These are phyloP conservation scores for Trachelipus rathkii DNA, from an alignment of 1,140 invertebrate genomes.

Conservation along the genomic window DNA sequence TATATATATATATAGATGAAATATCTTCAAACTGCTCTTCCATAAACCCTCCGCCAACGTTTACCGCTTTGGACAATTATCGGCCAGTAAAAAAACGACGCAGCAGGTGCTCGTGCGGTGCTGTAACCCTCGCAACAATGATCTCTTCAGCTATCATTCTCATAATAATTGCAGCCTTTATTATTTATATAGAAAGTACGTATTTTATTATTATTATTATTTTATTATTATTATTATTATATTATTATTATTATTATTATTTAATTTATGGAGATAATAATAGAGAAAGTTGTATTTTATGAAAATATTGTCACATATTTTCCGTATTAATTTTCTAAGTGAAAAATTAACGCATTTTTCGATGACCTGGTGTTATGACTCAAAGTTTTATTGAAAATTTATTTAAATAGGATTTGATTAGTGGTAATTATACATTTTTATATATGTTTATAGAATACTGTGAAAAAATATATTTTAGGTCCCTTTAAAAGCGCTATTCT, in stretches of 20 bases:
- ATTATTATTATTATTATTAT: background rate
- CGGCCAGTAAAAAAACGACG: conserved; percentile 32
- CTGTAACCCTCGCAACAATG: conserved; percentile 37
- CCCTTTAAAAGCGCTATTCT: too few species aligned
- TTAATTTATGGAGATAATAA: too few species aligned
- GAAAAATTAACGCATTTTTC: too few species aligned
- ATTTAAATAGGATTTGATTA: too few species aligned
- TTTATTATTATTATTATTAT: background rate
- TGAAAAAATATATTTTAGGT: too few species aligned
- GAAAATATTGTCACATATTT: too few species aligned
- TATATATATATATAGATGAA: background rate
- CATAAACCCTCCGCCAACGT: conserved; percentile 41
- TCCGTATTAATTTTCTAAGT: too few species aligned
- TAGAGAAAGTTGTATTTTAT: too few species aligned
- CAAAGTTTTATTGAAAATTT: too few species aligned
- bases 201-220: background rate
- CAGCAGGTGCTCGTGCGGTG: conserved; percentile 37
- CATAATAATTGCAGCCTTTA: conserved; percentile 38
- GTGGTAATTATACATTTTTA: too few species aligned
- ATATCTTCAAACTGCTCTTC: conserved; percentile 36
- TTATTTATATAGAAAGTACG: conserved; percentile 44
- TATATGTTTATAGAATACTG: too few species aligned
- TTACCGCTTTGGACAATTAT: conserved; percentile 44
- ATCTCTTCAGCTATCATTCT: conserved; percentile 37
- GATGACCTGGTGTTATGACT: too few species aligned